Conservation (phyloP, 2,888 invertebrate genomes). For the Lacanobia oleracea region DNA sequence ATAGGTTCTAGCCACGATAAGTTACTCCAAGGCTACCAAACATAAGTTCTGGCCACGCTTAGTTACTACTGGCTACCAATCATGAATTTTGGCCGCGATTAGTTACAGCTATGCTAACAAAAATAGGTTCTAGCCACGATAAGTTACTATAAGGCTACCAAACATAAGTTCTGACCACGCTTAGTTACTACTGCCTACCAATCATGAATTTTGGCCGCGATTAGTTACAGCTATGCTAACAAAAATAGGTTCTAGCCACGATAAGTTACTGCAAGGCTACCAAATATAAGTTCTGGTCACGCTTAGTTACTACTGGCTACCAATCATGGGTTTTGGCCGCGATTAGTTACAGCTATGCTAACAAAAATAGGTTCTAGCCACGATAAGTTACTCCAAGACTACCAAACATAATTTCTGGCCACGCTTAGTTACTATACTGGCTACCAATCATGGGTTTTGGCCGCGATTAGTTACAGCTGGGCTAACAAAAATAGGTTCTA, state of each 20-base stretch:
- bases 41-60: not conserved
- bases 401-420: not conserved
- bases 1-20: not conserved
- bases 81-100: not conserved
- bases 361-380: not conserved
- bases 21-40: not conserved
- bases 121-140: not conserved
- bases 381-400: not conserved
- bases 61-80: not conserved
- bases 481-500: no score
- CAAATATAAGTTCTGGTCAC: not conserved
- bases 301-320: not conserved
- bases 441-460: not conserved
- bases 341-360: not conserved
- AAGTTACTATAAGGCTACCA: not conserved
- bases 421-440: not conserved
- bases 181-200: not conserved
- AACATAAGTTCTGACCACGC: not conserved
- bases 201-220: not conserved
- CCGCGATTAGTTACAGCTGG: not conserved
- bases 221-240: not conserved
- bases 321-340: not conserved
- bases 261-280: not conserved
- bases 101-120: not conserved
- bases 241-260: not conserved